Evolutionary conservation across 2,888 invertebrate species (phyloP).

Genomic region (Spodoptera picta): DNA sequence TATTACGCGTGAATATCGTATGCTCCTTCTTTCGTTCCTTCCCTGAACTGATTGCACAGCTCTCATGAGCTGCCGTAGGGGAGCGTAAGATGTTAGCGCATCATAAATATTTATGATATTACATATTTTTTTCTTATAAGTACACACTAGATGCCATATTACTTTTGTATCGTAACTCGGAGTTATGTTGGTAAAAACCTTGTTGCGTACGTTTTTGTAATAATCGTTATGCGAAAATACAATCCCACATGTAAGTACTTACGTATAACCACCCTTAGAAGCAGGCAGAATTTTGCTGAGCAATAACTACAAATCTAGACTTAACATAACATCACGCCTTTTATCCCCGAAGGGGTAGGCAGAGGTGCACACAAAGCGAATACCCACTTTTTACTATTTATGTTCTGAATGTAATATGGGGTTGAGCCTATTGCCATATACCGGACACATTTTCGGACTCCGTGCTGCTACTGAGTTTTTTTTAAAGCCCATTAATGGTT

Average conservation of each 20-base stretch:
- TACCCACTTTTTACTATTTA: too few relatives aligned
- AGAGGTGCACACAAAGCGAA: too few relatives aligned
- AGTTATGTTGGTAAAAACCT: slow-evolving; percentile 27
- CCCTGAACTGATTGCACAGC: slow-evolving; percentile 74
- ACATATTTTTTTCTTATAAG: slow-evolving; percentile 51
- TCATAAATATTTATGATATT: slow-evolving; percentile 61
- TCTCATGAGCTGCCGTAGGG: slow-evolving; percentile 62
- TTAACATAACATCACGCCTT: too few relatives aligned
- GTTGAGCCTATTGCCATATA: too few relatives aligned
- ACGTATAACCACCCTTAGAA: not conserved
- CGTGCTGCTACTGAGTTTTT: too few relatives aligned
- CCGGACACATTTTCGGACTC: too few relatives aligned
- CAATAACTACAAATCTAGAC: too few relatives aligned
- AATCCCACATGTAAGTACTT: slow-evolving; percentile 1
- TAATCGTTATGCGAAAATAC: slow-evolving; percentile 5
- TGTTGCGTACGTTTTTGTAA: slow-evolving; percentile 19
- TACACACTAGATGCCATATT: slow-evolving; percentile 49
- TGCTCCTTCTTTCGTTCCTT: slow-evolving; percentile 69
- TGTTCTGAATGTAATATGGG: too few relatives aligned
- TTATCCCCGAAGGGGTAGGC: too few relatives aligned
- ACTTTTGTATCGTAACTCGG: slow-evolving; percentile 41
- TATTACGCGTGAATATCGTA: slow-evolving; percentile 87
- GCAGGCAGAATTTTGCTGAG: not conserved
- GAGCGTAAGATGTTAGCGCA: slow-evolving; percentile 58
- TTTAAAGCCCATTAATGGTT: too few relatives aligned